Evolutionary conservation across 1,140 invertebrate species (phyloP), one percentile per base, ranked within the genome.

Genomic region (Ostrea edulis): DNA sequence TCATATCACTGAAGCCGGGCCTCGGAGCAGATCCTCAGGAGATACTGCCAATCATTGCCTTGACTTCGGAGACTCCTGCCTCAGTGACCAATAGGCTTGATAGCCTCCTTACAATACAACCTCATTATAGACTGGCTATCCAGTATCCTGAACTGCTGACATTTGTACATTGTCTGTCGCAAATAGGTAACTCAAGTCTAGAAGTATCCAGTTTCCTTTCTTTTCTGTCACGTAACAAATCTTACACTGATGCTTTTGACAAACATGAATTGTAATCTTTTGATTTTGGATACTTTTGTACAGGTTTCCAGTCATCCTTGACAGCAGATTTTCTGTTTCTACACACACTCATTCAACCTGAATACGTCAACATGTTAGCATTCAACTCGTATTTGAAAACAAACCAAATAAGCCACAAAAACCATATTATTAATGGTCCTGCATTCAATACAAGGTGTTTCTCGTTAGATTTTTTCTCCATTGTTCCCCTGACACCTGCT

Each of bases 301-400:
- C 29, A 14, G 22, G 29, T 77, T 22, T 77, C 12, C 68, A 77
- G 68, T 77, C 68, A 35, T 35, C 25, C 68, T 29, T 77, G 68
- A 29, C 11, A 35, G 25, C 11, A 35, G 68, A 77, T 77, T 77
- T 62, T 77, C 68, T 29, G 68, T 77, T 77, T 77, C 68, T 77
- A 77, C 29, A 77, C 25, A 77, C 8, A 77, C 25, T 25, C 68
- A 77, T 77, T 35, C 22, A 77, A 77, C 68, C 68, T 77, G 68
- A 77, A 25, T 29, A 12, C 25, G 68, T 77, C 68, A 77, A 29
- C 25, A 77, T 77, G 68, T 77, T 77, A 77, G 68, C 68, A 35
- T 77, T 77, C 68, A 77, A 77, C 68, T 77, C 68, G 29, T 77
- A 77, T 77, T 77, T 77, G 68, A 77, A 77, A 77, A 77, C 68